Percentiles rank a stretch among this genome's conserved stretches.
These are phyloP conservation scores for Patiria pectinifera DNA, from an alignment of 53 echinoderm and acorn worm species.

Conservation along the genomic window DNA sequence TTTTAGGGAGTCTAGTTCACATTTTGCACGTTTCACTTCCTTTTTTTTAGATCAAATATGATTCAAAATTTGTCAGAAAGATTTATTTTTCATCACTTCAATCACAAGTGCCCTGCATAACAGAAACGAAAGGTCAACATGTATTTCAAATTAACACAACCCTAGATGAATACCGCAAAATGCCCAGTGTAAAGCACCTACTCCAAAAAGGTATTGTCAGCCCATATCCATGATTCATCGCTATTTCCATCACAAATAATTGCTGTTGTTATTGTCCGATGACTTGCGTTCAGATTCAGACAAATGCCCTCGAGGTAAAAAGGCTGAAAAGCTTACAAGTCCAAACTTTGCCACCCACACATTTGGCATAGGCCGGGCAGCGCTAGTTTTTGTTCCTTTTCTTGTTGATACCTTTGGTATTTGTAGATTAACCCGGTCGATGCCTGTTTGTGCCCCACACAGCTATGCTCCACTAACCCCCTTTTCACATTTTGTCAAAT, in stretches of 20 bases:
- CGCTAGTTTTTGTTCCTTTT: background rate
- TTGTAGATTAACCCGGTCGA: background rate
- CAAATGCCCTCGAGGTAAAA: background rate
- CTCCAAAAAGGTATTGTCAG: background rate
- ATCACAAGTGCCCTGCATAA: background rate
- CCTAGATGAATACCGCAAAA: background rate
- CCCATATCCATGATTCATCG: background rate
- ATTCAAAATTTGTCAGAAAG: background rate
- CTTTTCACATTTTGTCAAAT: too few species aligned
- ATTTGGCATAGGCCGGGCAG: background rate
- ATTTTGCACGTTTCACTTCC: background rate
- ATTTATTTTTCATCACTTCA: background rate
- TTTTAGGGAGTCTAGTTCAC: background rate
- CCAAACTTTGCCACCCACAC: background rate
- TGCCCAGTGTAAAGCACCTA: background rate
- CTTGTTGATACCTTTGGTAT: background rate
- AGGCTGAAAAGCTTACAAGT: background rate
- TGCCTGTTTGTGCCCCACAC: background rate
- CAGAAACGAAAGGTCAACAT: background rate
- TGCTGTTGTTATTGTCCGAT: background rate
- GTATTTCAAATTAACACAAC: background rate
- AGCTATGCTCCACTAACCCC: background rate
- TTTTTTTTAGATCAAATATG: background rate
- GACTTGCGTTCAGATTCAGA: background rate
- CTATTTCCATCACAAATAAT: background rate